A percentile compares a stretch with the other conserved stretches of the same genome.
These are phyloP conservation scores for Xylota segnis DNA, from an alignment of 2,888 invertebrate species.

Conservation along the genomic window DNA sequence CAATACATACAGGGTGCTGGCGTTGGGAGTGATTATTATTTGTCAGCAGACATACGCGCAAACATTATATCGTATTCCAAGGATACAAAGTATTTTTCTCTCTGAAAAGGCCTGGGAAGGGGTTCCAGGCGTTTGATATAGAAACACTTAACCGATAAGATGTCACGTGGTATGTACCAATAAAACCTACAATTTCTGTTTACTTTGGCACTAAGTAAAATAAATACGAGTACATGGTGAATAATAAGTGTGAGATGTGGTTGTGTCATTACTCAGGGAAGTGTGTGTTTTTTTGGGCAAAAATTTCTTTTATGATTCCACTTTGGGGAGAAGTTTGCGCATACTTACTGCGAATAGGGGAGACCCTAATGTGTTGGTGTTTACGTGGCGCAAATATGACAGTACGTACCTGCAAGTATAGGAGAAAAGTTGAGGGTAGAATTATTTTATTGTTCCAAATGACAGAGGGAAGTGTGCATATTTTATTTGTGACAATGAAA, in stretches of 20 bases:
- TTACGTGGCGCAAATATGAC: slow-evolving; percentile 21
- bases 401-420: slow-evolving; percentile 49
- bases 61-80: slow-evolving; percentile 27
- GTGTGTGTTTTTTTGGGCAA: neutral
- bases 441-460: neutral
- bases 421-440: neutral
- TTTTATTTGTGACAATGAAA: neutral
- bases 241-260: slow-evolving; percentile 12
- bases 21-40: slow-evolving; percentile 1
- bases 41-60: slow-evolving; percentile 9
- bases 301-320: neutral
- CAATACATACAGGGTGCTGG: neutral
- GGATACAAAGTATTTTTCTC: neutral
- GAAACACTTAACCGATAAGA: slow-evolving; percentile 42
- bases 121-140: neutral
- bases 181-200: slow-evolving; percentile 40
- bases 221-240: slow-evolving; percentile 3
- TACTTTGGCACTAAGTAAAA: neutral
- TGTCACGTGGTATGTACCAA: slow-evolving; percentile 39
- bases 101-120: neutral
- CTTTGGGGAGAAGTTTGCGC: slow-evolving; percentile 1
- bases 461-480: neutral
- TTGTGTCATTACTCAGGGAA: slow-evolving; percentile 5
- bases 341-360: slow-evolving; percentile 10
- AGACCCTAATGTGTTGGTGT: slow-evolving; percentile 7